Base-by-base conservation (phyloP, 1,140 invertebrate genomes). In the Marisa cornuarietis region DNA sequence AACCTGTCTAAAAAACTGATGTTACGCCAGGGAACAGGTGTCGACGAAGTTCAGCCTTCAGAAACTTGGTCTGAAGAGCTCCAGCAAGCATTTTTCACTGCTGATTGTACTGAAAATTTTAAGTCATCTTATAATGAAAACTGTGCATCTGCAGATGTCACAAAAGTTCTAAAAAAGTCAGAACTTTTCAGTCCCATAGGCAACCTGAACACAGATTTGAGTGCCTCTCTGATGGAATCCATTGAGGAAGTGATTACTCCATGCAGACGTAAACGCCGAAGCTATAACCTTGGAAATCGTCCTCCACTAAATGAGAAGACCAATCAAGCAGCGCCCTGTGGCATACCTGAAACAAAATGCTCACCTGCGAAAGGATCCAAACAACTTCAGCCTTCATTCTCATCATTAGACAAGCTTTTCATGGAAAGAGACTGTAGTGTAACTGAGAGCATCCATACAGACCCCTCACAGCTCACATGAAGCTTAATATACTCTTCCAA, bases 361-460 rank as follows among this genome's bases (percentile, higher is more conserved):
- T 88, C 86, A 8, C 87, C 88, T 18, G 81, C 84, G 10, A 88
- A 89, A 71, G 84, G 85, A 22, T 82, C 88, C 22, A 89, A 88
- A 78, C 78, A 87, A 76, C 83, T 88, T 3, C 79, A 80, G 24
- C 87, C 87, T 24, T 85, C 86, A 31, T 75, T 81, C 6, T 87
- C 86, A 24, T 71, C 78, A 5, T 54, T 16, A 24, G 20, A 31
- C 69, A 66, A 52, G 49, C 76, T 66, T 20, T 73, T 49, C 20
- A 49, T 49, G 11, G 49, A 54, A 14, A 31, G 49, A 54, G 42
- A 26, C 49, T 69, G 62, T 58, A 6, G 54, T 58, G 54, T 18
- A 11, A 58, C 11, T 18, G 16, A 58, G 54, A 14, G 54, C 16
- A 18, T 58, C 54, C 16, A 18, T 58, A 11, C 16, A 11, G 54